Percentiles rank a stretch among this genome's conserved stretches.
Conservation (phyloP, 2,797 vertebrate genomes). For the Choloepus didactylus region DNA sequence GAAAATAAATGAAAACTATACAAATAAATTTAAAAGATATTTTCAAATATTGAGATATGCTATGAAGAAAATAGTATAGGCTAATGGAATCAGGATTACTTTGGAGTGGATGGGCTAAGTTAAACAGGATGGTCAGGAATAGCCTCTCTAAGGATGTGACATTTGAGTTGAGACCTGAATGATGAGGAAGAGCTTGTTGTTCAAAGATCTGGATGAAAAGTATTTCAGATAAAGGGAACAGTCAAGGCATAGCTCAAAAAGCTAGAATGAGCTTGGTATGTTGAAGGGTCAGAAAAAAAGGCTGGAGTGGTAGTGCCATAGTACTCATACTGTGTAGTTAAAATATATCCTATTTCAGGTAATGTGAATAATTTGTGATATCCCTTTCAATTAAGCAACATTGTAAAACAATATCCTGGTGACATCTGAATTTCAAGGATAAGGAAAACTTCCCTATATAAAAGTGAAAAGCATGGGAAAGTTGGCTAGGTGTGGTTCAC, state of each 20-base stretch:
- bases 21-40: background rate
- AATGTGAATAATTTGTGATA: background rate
- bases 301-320: background rate
- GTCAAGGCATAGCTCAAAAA: background rate
- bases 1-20: slow-evolving; percentile 14
- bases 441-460: background rate
- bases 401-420: background rate
- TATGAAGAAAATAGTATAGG: slow-evolving; percentile 35
- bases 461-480: background rate
- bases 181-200: background rate
- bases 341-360: background rate
- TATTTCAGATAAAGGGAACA: background rate
- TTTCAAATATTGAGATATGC: background rate
- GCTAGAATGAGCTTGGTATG: background rate
- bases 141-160: background rate
- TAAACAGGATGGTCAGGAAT: background rate
- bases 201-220: background rate
- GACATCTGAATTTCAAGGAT: background rate
- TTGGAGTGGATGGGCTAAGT: background rate
- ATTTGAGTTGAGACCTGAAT: background rate
- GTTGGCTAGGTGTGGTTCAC: background rate
- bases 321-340: background rate
- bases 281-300: background rate
- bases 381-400: background rate
- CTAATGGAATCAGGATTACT: background rate